Evolutionary conservation across 2,888 invertebrate species (phyloP).

Genomic region (Furcula furcula): DNA sequence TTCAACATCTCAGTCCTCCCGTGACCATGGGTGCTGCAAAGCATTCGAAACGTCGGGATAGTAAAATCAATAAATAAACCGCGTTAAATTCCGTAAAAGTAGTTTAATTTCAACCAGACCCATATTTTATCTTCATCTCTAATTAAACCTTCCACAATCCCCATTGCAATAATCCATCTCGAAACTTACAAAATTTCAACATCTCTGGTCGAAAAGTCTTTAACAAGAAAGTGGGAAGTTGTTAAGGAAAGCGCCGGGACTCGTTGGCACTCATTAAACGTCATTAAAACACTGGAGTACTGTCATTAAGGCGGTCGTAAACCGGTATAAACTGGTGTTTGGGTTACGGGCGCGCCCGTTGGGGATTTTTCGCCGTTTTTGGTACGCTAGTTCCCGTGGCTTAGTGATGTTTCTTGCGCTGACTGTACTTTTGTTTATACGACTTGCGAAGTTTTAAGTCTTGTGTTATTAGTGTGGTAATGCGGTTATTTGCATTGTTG

Average conservation of each 20-base stretch:
- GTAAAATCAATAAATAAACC: too few species aligned
- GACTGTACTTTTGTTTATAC: slow-evolving; percentile 16
- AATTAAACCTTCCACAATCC: too few species aligned
- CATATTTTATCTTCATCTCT: too few species aligned
- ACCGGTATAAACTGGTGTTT: slow-evolving; percentile 2
- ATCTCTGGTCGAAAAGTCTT: slow-evolving; percentile 7
- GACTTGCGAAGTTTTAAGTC: not conserved
- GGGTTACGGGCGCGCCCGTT: slow-evolving; percentile 31
- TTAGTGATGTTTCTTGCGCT: slow-evolving; percentile 19
- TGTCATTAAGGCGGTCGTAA: slow-evolving; percentile 44
- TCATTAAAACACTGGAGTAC: slow-evolving; percentile 54
- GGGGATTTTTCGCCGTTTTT: slow-evolving; percentile 39
- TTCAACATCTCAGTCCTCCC: too few species aligned
- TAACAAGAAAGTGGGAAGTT: slow-evolving; percentile 43
- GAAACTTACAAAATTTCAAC: not conserved
- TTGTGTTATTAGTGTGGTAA: not conserved
- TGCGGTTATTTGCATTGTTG: not conserved
- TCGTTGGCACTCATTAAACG: slow-evolving; percentile 59
- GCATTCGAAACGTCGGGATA: too few species aligned
- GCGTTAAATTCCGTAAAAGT: too few species aligned
- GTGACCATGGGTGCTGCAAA: too few species aligned
- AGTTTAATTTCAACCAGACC: too few species aligned
- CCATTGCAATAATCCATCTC: not conserved
- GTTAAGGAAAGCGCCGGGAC: slow-evolving; percentile 47
- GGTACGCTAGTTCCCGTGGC: slow-evolving; percentile 15